Evolutionary conservation across 2,113 vertebrate genomes (phyloP).

Genomic region (Alosa alosa): DNA sequence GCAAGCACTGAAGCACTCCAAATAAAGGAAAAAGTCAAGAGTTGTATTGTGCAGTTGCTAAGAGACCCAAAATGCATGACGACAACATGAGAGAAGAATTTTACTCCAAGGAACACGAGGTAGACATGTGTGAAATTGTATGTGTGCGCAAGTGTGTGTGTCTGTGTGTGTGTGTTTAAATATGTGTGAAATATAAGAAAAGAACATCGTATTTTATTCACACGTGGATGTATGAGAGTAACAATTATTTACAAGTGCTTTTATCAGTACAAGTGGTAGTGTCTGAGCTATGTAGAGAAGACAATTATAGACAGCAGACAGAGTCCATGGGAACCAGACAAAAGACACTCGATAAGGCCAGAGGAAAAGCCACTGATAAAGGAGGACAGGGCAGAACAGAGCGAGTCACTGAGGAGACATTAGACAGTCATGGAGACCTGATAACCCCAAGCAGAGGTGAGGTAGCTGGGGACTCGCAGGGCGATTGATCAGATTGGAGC

Average conservation of each 20-base stretch:
- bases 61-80: slow-evolving; percentile 33
- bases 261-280: neutral
- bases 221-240: neutral
- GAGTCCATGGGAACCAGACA: neutral
- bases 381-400: neutral
- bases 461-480: neutral
- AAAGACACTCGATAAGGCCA: neutral
- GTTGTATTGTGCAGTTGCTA: slow-evolving; percentile 26
- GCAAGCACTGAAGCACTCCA: slow-evolving; percentile 16
- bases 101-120: slow-evolving; percentile 27
- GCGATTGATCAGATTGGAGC: neutral
- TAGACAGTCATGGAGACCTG: neutral
- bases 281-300: neutral
- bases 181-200: neutral
- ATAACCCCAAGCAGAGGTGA: neutral
- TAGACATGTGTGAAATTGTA: slow-evolving; percentile 12
- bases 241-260: neutral
- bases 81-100: slow-evolving; percentile 27
- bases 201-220: neutral
- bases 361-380: neutral
- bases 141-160: neutral
- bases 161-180: neutral
- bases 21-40: slow-evolving; percentile 1
- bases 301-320: neutral
- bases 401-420: neutral